phyloP scores from a whole-genome alignment of 1,140 invertebrate species.

The Zaprionus ornatus region DNA sequence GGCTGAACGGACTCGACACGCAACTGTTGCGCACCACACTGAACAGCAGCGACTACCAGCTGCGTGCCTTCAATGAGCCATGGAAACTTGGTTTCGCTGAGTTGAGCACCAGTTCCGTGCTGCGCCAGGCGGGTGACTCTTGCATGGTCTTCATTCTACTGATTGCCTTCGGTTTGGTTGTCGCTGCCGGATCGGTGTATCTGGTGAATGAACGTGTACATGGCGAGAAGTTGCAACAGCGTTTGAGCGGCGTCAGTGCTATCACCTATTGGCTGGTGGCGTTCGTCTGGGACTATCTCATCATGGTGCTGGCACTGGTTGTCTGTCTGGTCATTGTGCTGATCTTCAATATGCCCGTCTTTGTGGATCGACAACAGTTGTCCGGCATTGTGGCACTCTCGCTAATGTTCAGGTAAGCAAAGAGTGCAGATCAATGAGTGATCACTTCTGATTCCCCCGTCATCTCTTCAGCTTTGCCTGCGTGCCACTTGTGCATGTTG shows the following conservation, averaged over 20 bases:
- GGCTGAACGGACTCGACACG: conserved; percentile 89
- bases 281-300: conserved; percentile 86
- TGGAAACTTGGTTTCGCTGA: conserved; percentile 87
- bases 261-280: conserved; percentile 86
- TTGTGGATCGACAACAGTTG: conserved; percentile 87
- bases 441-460: not conserved
- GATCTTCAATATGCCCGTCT: conserved; percentile 87
- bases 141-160: conserved; percentile 87
- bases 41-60: conserved; percentile 76
- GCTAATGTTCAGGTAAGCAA: conserved; percentile 85
- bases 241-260: conserved; percentile 86
- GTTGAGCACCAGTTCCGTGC: conserved; percentile 87
- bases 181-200: conserved; percentile 86
- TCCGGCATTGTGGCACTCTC: conserved; percentile 86
- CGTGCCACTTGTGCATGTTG: conserved; percentile 85
- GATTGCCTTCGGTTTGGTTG: conserved; percentile 86
- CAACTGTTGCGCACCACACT: conserved; percentile 86
- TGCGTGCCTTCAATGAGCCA: conserved; percentile 87
- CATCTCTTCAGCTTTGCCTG: conserved; percentile 83
- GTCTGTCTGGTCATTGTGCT: conserved; percentile 86
- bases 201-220: conserved; percentile 86
- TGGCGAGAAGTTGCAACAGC: conserved; percentile 87
- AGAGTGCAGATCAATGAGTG: not conserved
- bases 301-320: conserved; percentile 85
- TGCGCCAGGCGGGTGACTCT: conserved; percentile 88